Conservation (phyloP, 1,140 invertebrate species). For the Drosophila saltans region DNA sequence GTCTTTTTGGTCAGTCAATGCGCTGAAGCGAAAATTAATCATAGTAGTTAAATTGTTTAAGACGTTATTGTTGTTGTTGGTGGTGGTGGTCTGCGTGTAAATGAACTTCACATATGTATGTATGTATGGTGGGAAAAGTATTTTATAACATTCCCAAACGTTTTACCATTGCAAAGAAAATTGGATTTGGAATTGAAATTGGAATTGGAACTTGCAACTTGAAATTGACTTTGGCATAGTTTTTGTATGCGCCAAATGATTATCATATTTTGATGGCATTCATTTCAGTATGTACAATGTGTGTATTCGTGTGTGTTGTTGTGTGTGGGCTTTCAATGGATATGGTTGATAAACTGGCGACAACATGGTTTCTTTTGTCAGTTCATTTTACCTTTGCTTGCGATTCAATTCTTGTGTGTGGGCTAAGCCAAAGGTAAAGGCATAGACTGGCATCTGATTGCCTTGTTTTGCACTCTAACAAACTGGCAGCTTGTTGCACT, state of each 20-base stretch:
- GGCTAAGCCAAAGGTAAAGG: slow-evolving; percentile 30
- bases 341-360: slow-evolving; percentile 64
- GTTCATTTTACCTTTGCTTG: slow-evolving; percentile 9
- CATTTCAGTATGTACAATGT: slow-evolving; percentile 21
- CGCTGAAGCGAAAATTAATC: slow-evolving; percentile 21
- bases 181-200: slow-evolving; percentile 33
- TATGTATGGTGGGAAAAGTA: slow-evolving; percentile 63
- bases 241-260: slow-evolving; percentile 61
- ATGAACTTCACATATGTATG: slow-evolving; percentile 61
- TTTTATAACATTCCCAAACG: slow-evolving; percentile 30
- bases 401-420: slow-evolving; percentile 57
- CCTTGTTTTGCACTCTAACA: slow-evolving; percentile 63
- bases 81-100: slow-evolving; percentile 66
- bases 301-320: slow-evolving; percentile 11
- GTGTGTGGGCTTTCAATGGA: slow-evolving; percentile 49
- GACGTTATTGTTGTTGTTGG: slow-evolving; percentile 5
- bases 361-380: slow-evolving; percentile 48
- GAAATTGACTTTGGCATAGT: slow-evolving; percentile 75
- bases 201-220: slow-evolving; percentile 39
- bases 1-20: slow-evolving; percentile 13
- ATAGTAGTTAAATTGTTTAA: slow-evolving; percentile 15
- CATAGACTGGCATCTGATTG: slow-evolving; percentile 19
- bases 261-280: slow-evolving; percentile 54
- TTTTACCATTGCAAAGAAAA: slow-evolving; percentile 58
- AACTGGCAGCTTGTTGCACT: slow-evolving; percentile 48